Evolutionary conservation across 2,113 vertebrate species (phyloP).

Genomic region (Apteryx owenii): DNA sequence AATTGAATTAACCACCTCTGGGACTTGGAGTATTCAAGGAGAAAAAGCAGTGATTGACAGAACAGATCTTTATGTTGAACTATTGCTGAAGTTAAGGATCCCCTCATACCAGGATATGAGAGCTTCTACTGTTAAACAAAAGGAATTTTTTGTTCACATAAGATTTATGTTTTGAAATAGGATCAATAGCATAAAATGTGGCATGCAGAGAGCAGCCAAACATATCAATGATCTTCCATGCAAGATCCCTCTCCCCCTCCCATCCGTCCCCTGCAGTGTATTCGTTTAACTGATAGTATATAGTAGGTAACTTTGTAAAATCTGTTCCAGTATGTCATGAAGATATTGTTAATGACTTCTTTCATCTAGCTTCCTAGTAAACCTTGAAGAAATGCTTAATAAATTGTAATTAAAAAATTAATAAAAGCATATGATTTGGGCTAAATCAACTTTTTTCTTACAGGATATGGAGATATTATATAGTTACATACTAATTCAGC

Average conservation of each 20-base stretch:
- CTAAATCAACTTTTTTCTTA: not conserved
- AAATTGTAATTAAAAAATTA: not conserved
- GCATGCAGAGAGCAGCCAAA: not conserved
- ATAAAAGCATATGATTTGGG: not conserved
- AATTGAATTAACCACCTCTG: not conserved
- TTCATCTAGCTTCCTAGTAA: not conserved
- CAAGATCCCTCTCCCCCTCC: not conserved
- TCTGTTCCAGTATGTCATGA: not conserved
- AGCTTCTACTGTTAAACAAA: not conserved
- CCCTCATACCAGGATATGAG: not conserved
- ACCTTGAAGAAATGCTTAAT: not conserved
- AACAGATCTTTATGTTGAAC: not conserved
- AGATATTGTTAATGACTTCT: not conserved
- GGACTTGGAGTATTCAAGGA: not conserved
- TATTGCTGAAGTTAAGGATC: not conserved
- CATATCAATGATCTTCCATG: not conserved
- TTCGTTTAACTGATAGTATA: not conserved
- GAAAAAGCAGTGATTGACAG: not conserved
- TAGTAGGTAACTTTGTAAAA: not conserved
- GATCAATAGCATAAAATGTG: not conserved
- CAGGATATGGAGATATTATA: not conserved
- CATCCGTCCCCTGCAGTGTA: not conserved
- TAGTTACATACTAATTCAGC: constrained; percentile 1
- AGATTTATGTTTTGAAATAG: not conserved
- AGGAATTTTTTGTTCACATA: not conserved